phyloP scores from a whole-genome alignment of 1,140 invertebrate genomes.

The Drosophila nigrodunni region DNA sequence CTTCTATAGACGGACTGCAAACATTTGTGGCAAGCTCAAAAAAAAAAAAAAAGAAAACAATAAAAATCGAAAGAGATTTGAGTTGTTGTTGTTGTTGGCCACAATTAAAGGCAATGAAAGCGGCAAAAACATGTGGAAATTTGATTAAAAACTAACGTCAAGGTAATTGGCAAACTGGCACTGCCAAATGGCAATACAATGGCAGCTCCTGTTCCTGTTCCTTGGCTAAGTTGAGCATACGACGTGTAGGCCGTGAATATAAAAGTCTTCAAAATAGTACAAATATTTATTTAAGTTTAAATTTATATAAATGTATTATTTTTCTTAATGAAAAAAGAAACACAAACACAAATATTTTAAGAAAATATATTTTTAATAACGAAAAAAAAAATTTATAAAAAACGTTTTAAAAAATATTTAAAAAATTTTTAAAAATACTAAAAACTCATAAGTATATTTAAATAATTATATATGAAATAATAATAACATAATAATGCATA shows the following conservation, averaged over 20 bases:
- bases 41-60: constrained; percentile 3
- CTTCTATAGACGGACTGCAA: constrained; percentile 40
- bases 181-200: constrained; percentile 39
- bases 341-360: too few relatives aligned
- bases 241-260: not conserved
- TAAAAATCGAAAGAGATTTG: not conserved
- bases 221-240: constrained; percentile 40
- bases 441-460: too few relatives aligned
- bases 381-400: too few relatives aligned
- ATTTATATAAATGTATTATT: too few relatives aligned
- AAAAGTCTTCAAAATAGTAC: too few relatives aligned
- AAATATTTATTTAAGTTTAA: too few relatives aligned
- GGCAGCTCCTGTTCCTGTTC: constrained; percentile 4
- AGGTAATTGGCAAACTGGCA: constrained; percentile 63
- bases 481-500: too few relatives aligned
- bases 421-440: too few relatives aligned
- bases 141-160: constrained; percentile 78
- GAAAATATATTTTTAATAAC: too few relatives aligned
- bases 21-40: constrained; percentile 52
- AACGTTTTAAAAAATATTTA: too few relatives aligned
- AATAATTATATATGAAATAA: too few relatives aligned
- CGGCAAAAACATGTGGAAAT: constrained; percentile 62
- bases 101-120: constrained; percentile 39
- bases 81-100: constrained; percentile 19
- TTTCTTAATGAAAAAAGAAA: too few relatives aligned